These are phyloP conservation scores for Melitaea athalia DNA, from an alignment of 2,888 invertebrate genomes.

Conservation along the genomic window DNA sequence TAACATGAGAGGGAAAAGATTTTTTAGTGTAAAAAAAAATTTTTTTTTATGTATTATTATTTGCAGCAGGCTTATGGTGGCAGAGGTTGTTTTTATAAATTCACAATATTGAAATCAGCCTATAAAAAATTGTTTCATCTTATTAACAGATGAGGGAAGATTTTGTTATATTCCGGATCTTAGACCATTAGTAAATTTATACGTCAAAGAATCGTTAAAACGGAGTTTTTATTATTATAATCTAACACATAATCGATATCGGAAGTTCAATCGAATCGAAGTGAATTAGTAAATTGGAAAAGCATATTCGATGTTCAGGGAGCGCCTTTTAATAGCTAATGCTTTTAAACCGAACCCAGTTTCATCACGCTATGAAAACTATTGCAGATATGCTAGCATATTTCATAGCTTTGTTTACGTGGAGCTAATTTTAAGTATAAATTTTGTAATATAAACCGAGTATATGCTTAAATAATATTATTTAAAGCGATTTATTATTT, in stretches of 20 bases:
- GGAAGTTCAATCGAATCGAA: constrained; percentile 10
- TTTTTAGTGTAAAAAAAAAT: too few species aligned
- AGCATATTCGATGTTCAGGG: constrained; percentile 6
- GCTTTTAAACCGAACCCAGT: constrained; percentile 22
- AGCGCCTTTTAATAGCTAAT: constrained; percentile 18
- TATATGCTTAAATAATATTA: too few species aligned
- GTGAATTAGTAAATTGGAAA: constrained; percentile 21
- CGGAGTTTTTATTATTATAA: neutral
- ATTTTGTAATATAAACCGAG: neutral
- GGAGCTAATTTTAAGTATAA: neutral
- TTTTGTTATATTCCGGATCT: too few species aligned
- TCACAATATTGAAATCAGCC: too few species aligned
- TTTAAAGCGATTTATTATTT: too few species aligned
- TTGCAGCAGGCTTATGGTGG: too few species aligned
- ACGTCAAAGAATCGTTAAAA: neutral
- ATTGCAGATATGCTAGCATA: neutral
- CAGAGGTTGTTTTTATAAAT: too few species aligned
- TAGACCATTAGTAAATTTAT: too few species aligned
- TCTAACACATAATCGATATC: constrained; percentile 10
- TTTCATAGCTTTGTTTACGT: neutral
- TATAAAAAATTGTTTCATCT: too few species aligned
- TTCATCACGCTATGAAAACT: constrained; percentile 20
- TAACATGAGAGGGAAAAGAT: too few species aligned
- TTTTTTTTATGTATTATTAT: too few species aligned
- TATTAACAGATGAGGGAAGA: too few species aligned